Conservation (phyloP, 2,888 invertebrate genomes). For the Scaptomyza polygonia region DNA sequence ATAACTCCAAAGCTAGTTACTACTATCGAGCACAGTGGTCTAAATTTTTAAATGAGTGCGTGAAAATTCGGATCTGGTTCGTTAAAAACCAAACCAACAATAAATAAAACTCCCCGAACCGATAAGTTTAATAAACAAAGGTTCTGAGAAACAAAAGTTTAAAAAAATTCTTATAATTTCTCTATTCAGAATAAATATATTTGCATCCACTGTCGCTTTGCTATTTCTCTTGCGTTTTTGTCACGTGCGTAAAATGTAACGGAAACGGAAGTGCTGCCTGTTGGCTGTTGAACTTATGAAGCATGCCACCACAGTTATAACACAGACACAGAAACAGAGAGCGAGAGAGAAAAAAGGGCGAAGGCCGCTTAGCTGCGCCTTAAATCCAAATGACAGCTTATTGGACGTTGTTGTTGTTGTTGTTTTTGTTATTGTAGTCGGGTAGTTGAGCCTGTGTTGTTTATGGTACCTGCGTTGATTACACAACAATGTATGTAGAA, state of each 20-base stretch:
- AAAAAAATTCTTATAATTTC: too few relatives aligned
- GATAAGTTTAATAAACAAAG: too few relatives aligned
- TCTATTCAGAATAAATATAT: background rate
- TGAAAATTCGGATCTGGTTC: too few relatives aligned
- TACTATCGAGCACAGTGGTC: conserved; percentile 23
- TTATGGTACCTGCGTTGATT: conserved; percentile 63
- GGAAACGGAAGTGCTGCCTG: conserved; percentile 57
- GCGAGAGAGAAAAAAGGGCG: background rate
- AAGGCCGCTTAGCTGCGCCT: conserved; percentile 57
- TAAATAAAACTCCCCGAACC: too few relatives aligned
- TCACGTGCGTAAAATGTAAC: conserved; percentile 56
- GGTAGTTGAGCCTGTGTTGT: background rate
- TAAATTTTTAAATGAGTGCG: background rate
- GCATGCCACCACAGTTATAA: conserved; percentile 4
- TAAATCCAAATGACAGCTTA: conserved; percentile 56
- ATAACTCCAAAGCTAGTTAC: conserved; percentile 45
- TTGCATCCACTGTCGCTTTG: conserved; percentile 35
- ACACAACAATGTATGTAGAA: conserved; percentile 57
- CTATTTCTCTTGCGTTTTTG: conserved; percentile 19
- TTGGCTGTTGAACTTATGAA: conserved; percentile 45
- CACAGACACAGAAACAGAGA: background rate
- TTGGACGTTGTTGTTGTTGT: conserved; percentile 33
- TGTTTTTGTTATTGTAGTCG: conserved; percentile 4
- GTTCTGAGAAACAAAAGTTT: too few relatives aligned
- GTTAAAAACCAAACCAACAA: too few relatives aligned